Conservation (phyloP, 2,888 invertebrate genomes). For the Pelosia muscerda region DNA sequence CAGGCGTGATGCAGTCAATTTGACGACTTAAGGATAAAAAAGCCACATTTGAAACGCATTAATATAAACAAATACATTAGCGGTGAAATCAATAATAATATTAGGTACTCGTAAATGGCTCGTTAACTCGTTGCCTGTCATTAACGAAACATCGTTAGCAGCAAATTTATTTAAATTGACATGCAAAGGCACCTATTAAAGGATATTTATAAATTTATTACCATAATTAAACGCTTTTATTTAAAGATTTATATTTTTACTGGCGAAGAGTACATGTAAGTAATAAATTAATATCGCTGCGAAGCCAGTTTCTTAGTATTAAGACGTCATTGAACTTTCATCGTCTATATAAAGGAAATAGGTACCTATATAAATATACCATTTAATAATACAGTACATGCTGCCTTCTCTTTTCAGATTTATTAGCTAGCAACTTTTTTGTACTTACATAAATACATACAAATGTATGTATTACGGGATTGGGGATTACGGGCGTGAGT, state of each 20-base stretch:
- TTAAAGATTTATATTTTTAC: slow-evolving; percentile 1
- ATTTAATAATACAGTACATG: not conserved
- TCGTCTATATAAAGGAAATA: not conserved
- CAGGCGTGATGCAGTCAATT: no score
- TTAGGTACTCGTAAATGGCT: slow-evolving; percentile 32
- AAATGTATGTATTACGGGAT: not conserved
- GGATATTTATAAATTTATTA: slow-evolving; percentile 33
- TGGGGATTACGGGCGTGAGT: no score
- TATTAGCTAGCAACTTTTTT: not conserved
- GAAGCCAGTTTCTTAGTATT: not conserved
- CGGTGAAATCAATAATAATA: slow-evolving; percentile 39
- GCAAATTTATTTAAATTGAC: slow-evolving; percentile 55
- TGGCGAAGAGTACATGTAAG: not conserved
- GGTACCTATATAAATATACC: no score
- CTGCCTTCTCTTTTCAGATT: not conserved
- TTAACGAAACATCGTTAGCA: slow-evolving; percentile 47
- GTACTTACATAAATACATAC: not conserved
- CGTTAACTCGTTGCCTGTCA: slow-evolving; percentile 47
- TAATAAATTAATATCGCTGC: slow-evolving; percentile 1
- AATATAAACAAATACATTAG: not conserved
- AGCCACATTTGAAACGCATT: no score
- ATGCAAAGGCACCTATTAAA: slow-evolving; percentile 43
- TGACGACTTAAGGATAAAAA: no score
- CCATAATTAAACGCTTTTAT: slow-evolving; percentile 6
- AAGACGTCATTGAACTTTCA: not conserved